phyloP scores from a whole-genome alignment of 2,113 vertebrate species.

The Chamaea fasciata region DNA sequence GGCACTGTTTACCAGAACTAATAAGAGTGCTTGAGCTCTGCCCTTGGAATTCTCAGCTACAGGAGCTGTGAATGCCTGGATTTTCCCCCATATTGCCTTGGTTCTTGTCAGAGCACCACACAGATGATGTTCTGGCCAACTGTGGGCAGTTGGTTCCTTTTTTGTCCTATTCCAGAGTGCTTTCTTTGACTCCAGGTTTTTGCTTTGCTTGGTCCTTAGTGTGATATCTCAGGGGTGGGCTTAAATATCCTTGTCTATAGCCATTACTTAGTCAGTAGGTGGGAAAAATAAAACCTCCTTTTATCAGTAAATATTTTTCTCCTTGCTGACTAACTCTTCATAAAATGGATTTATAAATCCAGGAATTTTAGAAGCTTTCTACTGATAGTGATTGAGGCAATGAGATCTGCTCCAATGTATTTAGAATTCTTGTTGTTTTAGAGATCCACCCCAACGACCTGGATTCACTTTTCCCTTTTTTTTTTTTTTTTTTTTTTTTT shows the following conservation, averaged over 20 bases:
- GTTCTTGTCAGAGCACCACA: background rate
- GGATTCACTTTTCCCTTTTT: fast-evolving
- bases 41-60: background rate
- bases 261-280: background rate
- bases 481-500: too few relatives aligned
- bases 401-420: background rate
- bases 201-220: background rate
- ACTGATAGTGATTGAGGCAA: background rate
- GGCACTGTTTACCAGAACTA: background rate
- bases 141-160: background rate
- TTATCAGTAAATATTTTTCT: background rate
- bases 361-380: background rate
- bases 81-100: background rate
- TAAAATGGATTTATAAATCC: background rate
- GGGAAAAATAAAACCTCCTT: background rate
- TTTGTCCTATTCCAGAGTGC: background rate
- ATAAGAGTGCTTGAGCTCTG: fast-evolving
- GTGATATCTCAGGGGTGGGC: background rate
- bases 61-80: background rate
- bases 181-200: background rate
- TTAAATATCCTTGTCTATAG: background rate
- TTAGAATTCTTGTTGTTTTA: background rate
- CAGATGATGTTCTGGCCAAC: background rate
- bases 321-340: background rate
- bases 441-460: background rate